phyloP scores from a whole-genome alignment of 2,888 invertebrate genomes.

The Dilophus febrilis region DNA sequence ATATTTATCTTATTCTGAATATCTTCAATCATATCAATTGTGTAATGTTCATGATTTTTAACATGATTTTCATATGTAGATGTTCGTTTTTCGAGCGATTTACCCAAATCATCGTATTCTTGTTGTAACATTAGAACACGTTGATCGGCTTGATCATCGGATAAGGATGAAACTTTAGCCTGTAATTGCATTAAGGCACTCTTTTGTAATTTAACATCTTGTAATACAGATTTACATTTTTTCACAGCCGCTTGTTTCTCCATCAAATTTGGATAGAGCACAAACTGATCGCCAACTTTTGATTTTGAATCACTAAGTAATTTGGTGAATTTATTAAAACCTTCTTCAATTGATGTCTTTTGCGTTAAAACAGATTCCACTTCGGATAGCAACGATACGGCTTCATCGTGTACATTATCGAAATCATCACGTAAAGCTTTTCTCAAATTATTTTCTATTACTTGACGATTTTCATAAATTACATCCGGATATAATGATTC shows the following conservation, averaged over 20 bases:
- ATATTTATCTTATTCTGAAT: too few species aligned
- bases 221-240: constrained; percentile 57
- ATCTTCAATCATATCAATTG: too few species aligned
- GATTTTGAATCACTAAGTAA: constrained; percentile 71
- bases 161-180: constrained; percentile 61
- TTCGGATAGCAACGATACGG: constrained; percentile 69
- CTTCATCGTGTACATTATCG: constrained; percentile 68
- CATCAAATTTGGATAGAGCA: constrained; percentile 60
- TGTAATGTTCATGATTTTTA: constrained; percentile 63
- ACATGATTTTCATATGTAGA: constrained; percentile 52
- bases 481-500: constrained; percentile 77
- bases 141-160: constrained; percentile 61
- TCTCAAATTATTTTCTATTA: constrained; percentile 64
- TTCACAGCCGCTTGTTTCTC: constrained; percentile 82
- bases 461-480: constrained; percentile 72
- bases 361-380: constrained; percentile 80
- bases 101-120: constrained; percentile 49
- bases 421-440: constrained; percentile 56
- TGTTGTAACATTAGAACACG: constrained; percentile 56
- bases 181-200: constrained; percentile 68
- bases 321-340: constrained; percentile 68
- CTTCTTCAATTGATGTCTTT: constrained; percentile 84
- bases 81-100: constrained; percentile 49
- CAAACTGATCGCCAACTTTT: constrained; percentile 51
- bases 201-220: constrained; percentile 75